Percentiles rank a stretch among this genome's conserved stretches.
Conservation (phyloP, 2,888 invertebrate species). For the Drosophila hamatofila region DNA sequence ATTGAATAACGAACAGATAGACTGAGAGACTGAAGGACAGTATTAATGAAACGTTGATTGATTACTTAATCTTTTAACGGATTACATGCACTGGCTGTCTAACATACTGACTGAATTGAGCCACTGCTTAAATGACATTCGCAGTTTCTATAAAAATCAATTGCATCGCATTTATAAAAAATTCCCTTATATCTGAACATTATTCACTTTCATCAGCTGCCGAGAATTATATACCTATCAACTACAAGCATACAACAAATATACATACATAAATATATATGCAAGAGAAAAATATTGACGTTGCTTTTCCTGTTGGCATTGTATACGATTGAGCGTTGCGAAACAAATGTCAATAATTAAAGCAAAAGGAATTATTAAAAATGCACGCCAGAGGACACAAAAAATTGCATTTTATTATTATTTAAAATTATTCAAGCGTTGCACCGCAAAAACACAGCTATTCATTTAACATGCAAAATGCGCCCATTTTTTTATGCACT, state of each 20-base stretch:
- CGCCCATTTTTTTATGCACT: not conserved
- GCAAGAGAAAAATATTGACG: not conserved
- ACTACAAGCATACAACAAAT: not conserved
- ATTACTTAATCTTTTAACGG: not conserved
- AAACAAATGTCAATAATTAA: constrained; percentile 9
- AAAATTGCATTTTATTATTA: not conserved
- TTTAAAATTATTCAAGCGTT: constrained; percentile 6
- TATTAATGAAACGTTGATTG: not conserved
- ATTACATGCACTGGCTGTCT: not conserved
- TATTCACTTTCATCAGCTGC: not conserved
- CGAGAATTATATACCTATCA: not conserved
- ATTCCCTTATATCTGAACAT: too few relatives aligned
- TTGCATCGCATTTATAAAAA: not conserved
- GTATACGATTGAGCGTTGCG: not conserved
- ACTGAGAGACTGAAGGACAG: not conserved
- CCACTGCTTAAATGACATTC: not conserved
- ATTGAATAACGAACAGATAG: not conserved
- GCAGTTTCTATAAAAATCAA: not conserved
- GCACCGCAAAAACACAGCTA: constrained; percentile 19
- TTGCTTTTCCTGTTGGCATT: not conserved
- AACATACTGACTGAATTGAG: not conserved
- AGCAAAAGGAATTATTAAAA: constrained; percentile 4
- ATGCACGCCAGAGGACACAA: not conserved
- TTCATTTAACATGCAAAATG: constrained; percentile 10
- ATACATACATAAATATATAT: not conserved